phyloP scores from a whole-genome alignment of 2,113 vertebrate genomes.

The Vombatus ursinus region DNA sequence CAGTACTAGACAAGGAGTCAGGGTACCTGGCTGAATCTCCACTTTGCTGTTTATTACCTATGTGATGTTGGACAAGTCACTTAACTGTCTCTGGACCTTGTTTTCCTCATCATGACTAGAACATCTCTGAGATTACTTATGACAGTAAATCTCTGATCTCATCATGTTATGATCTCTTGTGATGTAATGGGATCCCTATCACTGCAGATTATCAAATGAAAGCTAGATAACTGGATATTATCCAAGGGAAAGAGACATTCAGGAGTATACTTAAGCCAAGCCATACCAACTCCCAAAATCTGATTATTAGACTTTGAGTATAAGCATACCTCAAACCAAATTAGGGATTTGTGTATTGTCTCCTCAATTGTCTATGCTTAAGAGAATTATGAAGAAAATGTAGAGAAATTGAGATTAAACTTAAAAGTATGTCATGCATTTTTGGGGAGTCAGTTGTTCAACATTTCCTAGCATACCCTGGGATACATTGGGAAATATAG shows the following conservation, averaged over 20 bases:
- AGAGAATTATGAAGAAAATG: not conserved
- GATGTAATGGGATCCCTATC: not conserved
- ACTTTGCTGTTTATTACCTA: not conserved
- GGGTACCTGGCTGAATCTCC: not conserved
- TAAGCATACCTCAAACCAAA: not conserved
- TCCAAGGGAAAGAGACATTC: not conserved
- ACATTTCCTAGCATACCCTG: not conserved
- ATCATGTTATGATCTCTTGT: not conserved
- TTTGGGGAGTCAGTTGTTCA: not conserved
- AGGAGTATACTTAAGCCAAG: not conserved
- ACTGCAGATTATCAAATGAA: not conserved
- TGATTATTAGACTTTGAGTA: not conserved
- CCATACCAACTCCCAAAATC: not conserved
- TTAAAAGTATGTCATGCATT: not conserved
- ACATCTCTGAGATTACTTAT: not conserved
- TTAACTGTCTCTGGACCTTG: not conserved
- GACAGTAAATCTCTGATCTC: not conserved
- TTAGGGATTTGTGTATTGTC: not conserved
- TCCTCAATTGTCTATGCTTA: not conserved
- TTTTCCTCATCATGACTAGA: not conserved
- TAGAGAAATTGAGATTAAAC: not conserved
- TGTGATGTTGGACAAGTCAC: not conserved
- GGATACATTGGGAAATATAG: not conserved
- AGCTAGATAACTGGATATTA: not conserved
- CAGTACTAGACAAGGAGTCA: not conserved